Evolutionary conservation across 2,888 invertebrate species (phyloP).

Genomic region (Sarcophaga variegata): DNA sequence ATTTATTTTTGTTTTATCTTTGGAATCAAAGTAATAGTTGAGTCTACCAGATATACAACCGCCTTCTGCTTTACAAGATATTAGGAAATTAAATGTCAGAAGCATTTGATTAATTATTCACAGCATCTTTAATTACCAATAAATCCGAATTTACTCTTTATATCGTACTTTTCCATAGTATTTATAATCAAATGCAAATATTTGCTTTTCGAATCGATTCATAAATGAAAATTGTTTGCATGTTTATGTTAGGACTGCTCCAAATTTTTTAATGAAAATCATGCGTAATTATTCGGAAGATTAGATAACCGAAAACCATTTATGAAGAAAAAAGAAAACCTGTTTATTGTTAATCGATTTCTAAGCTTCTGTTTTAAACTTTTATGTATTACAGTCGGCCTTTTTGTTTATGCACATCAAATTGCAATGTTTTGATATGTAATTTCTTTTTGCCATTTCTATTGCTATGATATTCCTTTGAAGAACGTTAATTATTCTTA

Average conservation of each 20-base stretch:
- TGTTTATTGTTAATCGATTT: too few species aligned
- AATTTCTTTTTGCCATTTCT: background rate
- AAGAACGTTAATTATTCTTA: background rate
- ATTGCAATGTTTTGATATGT: background rate
- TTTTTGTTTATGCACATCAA: background rate
- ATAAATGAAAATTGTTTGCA: background rate
- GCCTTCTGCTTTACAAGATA: too few species aligned
- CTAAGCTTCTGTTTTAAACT: too few species aligned
- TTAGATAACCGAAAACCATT: background rate
- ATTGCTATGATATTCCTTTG: background rate
- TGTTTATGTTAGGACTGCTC: background rate
- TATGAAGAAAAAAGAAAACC: background rate
- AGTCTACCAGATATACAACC: too few species aligned
- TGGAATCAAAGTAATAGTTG: background rate
- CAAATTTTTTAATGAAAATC: background rate
- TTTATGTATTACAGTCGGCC: too few species aligned
- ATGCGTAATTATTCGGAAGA: background rate
- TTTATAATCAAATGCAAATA: background rate
- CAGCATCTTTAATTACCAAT: too few species aligned
- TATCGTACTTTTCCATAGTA: too few species aligned
- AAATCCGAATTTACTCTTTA: background rate
- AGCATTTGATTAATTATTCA: too few species aligned
- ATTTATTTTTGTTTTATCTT: background rate
- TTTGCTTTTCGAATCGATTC: background rate
- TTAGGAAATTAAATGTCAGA: too few species aligned